These are phyloP conservation scores for human DNA, from an alignment of 2,113 vertebrate species.

Conservation along the genomic window DNA sequence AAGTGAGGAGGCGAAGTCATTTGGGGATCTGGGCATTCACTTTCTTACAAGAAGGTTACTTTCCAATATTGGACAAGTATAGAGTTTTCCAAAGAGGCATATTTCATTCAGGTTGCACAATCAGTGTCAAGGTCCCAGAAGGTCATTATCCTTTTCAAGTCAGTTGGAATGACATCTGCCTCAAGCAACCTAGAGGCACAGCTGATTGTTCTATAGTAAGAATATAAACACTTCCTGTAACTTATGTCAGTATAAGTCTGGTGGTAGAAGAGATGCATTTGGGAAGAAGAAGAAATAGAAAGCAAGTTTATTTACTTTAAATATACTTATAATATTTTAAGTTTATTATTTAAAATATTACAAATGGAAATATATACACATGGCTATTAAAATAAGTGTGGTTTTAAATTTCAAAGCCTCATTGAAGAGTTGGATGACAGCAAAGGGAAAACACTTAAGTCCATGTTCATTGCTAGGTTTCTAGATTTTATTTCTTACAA, in stretches of 20 bases:
- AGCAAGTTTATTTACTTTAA: neutral
- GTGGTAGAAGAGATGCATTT: neutral
- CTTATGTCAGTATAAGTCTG: constrained; percentile 30
- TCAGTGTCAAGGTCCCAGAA: constrained; percentile 67
- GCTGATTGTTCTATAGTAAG: constrained; percentile 59
- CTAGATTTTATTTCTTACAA: constrained; percentile 7
- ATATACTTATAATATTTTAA: too few relatives aligned
- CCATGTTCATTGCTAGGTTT: neutral
- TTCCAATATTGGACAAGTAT: constrained; percentile 56
- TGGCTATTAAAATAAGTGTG: neutral
- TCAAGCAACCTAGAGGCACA: constrained; percentile 64
- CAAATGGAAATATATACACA: neutral
- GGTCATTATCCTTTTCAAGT: constrained; percentile 68
- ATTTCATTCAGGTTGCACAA: constrained; percentile 60
- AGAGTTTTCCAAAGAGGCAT: constrained; percentile 50
- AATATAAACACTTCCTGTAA: constrained; percentile 47
- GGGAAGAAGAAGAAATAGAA: neutral
- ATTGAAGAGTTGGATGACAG: neutral
- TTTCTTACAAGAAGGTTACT: constrained; percentile 43
- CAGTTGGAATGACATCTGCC: constrained; percentile 57
- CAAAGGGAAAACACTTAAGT: neutral
- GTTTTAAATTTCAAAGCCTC: neutral
- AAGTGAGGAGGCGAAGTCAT: constrained; percentile 31
- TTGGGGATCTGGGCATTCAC: constrained; percentile 40
- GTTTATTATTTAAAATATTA: too few relatives aligned